phyloP scores from a whole-genome alignment of 2,113 vertebrate species.

The Petromus typicus region DNA sequence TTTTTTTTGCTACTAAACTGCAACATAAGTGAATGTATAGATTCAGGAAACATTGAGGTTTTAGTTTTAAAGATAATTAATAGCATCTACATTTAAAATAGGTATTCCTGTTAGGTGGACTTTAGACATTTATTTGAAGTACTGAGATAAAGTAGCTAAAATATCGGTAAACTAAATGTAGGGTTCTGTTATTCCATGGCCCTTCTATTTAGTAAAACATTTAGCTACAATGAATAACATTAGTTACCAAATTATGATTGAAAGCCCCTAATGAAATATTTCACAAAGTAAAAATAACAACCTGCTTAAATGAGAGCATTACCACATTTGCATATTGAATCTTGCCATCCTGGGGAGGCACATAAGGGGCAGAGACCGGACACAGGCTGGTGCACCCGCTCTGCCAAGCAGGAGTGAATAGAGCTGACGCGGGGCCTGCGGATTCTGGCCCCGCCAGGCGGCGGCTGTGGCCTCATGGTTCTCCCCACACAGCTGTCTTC shows the following conservation, averaged over 20 bases:
- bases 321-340: background rate
- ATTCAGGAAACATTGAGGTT: background rate
- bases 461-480: background rate
- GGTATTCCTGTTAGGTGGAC: background rate
- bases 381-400: background rate
- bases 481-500: background rate
- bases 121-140: background rate
- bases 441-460: background rate
- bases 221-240: slow-evolving; percentile 44
- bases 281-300: slow-evolving; percentile 65
- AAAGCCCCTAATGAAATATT: slow-evolving; percentile 66
- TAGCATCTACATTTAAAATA: slow-evolving; percentile 13
- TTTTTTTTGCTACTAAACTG: background rate
- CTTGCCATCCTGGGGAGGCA: background rate
- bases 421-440: too few relatives aligned
- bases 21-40: background rate
- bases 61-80: slow-evolving; percentile 50
- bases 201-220: slow-evolving; percentile 22
- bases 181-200: background rate
- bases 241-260: slow-evolving; percentile 67
- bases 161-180: background rate
- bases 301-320: slow-evolving; percentile 13
- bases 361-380: background rate
- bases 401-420: background rate
- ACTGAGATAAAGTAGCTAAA: background rate